Percentiles rank a stretch among this genome's conserved stretches.
Conservation (phyloP, 1,140 invertebrate genomes). For the Dryas iulia region DNA sequence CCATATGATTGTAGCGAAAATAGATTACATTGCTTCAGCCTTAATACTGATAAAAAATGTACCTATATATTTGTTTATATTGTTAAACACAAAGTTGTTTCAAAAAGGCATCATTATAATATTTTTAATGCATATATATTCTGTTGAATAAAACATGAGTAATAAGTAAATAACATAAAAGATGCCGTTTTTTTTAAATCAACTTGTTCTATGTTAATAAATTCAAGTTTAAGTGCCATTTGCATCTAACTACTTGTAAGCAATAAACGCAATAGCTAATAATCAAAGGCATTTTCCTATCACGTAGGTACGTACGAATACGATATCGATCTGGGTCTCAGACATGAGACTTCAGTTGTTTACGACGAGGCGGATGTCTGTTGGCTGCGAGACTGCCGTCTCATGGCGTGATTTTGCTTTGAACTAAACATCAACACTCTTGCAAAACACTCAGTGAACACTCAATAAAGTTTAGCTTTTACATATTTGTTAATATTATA, state of each 20-base stretch:
- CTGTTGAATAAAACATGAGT: background rate
- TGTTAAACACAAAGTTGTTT: background rate
- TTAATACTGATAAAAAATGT: background rate
- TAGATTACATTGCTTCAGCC: constrained; percentile 3
- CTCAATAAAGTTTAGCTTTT: constrained; percentile 9
- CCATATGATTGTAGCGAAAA: constrained; percentile 23
- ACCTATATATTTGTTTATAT: background rate
- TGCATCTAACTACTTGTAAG: constrained; percentile 19
- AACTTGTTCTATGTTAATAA: background rate
- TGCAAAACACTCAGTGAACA: constrained; percentile 13
- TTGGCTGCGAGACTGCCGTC: constrained; percentile 6
- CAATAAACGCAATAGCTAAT: constrained; percentile 10
- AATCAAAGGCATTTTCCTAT: constrained; percentile 8
- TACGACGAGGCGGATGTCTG: constrained; percentile 22
- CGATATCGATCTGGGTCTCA: constrained; percentile 15
- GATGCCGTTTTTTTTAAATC: background rate
- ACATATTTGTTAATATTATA: background rate
- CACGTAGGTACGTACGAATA: constrained; percentile 13
- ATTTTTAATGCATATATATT: background rate
- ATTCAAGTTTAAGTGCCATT: background rate
- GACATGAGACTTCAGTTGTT: constrained; percentile 13
- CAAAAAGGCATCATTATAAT: background rate
- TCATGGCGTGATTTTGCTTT: constrained; percentile 15
- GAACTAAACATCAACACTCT: constrained; percentile 23
- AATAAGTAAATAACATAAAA: background rate